phyloP scores from a whole-genome alignment of 2,113 vertebrate genomes.

The Cyrtonyx montezumae region DNA sequence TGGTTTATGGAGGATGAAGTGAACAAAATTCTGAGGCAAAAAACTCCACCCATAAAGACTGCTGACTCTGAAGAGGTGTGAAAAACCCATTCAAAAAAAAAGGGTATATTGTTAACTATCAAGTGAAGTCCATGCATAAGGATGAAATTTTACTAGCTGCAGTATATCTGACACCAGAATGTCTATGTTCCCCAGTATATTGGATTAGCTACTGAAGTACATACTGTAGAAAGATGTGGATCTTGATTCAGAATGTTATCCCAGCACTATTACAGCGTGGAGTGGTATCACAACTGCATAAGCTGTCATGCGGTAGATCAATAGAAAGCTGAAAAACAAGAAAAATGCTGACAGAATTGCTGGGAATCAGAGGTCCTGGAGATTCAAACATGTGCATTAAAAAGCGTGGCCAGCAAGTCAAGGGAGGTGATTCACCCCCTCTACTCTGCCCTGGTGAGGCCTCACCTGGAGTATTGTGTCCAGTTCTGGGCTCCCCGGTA shows the following conservation, averaged over 20 bases:
- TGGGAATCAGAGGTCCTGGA: not conserved
- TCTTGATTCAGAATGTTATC: not conserved
- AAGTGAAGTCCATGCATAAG: not conserved
- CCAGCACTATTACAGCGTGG: not conserved
- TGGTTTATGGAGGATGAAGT: not conserved
- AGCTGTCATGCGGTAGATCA: not conserved
- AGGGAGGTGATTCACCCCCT: too few species aligned
- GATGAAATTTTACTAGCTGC: not conserved
- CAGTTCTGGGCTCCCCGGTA: too few species aligned
- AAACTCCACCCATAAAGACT: not conserved
- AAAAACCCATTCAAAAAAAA: not conserved
- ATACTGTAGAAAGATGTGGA: not conserved
- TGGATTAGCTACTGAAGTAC: not conserved
- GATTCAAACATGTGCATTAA: not conserved
- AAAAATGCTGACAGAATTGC: not conserved
- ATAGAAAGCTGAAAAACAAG: not conserved
- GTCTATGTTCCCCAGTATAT: not conserved
- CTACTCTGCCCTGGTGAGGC: too few species aligned
- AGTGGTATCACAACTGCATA: not conserved
- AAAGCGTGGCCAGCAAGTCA: too few species aligned
- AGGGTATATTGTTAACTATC: not conserved
- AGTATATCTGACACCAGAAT: not conserved
- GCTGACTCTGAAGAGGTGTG: not conserved
- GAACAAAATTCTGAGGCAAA: not conserved
- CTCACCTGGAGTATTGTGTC: too few species aligned